phyloP scores from a whole-genome alignment of 2,113 vertebrate species.

The Rhinogobius similis region DNA sequence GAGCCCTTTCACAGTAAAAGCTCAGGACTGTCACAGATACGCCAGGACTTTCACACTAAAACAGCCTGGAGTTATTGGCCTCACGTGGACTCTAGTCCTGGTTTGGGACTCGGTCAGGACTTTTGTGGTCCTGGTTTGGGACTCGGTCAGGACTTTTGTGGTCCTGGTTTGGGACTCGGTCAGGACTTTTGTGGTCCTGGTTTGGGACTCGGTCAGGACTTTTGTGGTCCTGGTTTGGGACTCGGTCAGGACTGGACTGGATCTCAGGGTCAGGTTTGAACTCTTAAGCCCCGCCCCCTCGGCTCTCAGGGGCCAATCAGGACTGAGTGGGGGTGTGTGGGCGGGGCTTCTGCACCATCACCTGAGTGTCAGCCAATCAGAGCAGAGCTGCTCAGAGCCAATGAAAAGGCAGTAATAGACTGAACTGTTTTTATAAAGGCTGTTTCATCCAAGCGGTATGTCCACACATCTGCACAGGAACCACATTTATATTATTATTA shows the following conservation, averaged over 20 bases:
- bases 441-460: slow-evolving; percentile 10
- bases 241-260: neutral
- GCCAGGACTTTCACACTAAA: slow-evolving; percentile 6
- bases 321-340: neutral
- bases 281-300: slow-evolving; percentile 1
- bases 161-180: neutral
- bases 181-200: neutral
- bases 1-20: slow-evolving; percentile 8
- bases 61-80: neutral
- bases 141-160: neutral
- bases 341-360: slow-evolving; percentile 2
- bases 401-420: slow-evolving; percentile 10
- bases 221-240: neutral
- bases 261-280: slow-evolving; percentile 10
- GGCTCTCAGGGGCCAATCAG: slow-evolving; percentile 3
- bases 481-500: too few relatives aligned
- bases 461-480: neutral
- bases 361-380: slow-evolving; percentile 10
- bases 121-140: neutral
- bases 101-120: neutral
- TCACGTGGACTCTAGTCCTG: neutral
- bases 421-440: slow-evolving; percentile 16
- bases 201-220: neutral
- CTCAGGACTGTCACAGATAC: slow-evolving; percentile 4
- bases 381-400: slow-evolving; percentile 7